Conservation (phyloP, 1,140 invertebrate species). For the Musca domestica region DNA sequence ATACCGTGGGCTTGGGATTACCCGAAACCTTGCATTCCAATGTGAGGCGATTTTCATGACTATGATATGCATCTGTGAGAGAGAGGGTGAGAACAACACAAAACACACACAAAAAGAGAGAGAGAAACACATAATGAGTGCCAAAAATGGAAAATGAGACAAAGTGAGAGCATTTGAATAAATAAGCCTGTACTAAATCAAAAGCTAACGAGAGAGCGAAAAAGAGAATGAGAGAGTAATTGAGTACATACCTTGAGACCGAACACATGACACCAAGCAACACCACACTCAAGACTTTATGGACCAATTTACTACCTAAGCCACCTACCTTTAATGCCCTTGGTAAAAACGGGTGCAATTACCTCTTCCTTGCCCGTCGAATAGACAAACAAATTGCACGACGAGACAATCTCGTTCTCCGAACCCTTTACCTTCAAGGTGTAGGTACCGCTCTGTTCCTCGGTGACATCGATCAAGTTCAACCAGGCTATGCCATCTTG, state of each 20-base stretch:
- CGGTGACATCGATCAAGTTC: conserved; percentile 60
- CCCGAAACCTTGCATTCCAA: conserved; percentile 51
- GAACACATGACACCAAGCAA: not conserved
- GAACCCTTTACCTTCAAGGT: conserved; percentile 64
- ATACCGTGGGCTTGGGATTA: conserved; percentile 57
- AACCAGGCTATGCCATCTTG: conserved; percentile 65
- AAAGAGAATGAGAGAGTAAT: not conserved
- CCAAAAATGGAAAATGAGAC: not conserved
- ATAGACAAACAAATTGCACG: conserved; percentile 49
- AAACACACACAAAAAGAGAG: not conserved
- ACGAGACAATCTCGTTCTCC: conserved; percentile 49
- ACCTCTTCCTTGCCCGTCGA: conserved; percentile 40
- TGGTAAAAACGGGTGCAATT: conserved; percentile 45
- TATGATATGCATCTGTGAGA: conserved; percentile 48
- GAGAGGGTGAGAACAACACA: conserved; percentile 4
- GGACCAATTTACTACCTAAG: not conserved
- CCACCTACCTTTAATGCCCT: conserved; percentile 50
- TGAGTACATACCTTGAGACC: not conserved
- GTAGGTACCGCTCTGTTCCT: conserved; percentile 63
- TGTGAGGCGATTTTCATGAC: conserved; percentile 40
- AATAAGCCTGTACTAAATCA: too few species aligned
- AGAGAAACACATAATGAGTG: not conserved
- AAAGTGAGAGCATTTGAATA: not conserved
- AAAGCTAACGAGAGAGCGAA: too few species aligned
- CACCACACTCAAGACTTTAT: not conserved